Conservation (phyloP, 2,888 invertebrate genomes). For the Exephanes ischioxanthus region DNA sequence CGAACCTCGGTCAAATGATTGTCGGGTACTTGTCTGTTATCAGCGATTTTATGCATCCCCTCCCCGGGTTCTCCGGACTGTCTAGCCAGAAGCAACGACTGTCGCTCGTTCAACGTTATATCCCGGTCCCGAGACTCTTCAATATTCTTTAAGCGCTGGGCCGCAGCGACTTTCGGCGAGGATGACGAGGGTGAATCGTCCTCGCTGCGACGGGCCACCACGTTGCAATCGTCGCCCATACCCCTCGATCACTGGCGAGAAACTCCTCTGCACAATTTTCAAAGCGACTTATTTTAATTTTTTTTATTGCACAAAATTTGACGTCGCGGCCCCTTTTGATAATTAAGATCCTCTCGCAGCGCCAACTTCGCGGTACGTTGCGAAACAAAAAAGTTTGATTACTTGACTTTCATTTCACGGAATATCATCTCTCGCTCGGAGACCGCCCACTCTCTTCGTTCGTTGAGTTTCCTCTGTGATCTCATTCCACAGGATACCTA, state of each 20-base stretch:
- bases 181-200: slow-evolving; percentile 55
- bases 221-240: slow-evolving; percentile 72
- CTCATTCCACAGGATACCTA: not conserved
- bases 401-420: slow-evolving; percentile 25
- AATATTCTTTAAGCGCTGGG: slow-evolving; percentile 47
- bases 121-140: slow-evolving; percentile 43
- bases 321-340: slow-evolving; percentile 43
- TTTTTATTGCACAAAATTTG: slow-evolving; percentile 46
- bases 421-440: slow-evolving; percentile 6
- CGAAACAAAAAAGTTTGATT: slow-evolving; percentile 40
- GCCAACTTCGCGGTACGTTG: slow-evolving; percentile 55
- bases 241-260: slow-evolving; percentile 52
- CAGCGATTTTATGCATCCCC: slow-evolving; percentile 46
- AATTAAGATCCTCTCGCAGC: slow-evolving; percentile 30
- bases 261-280: slow-evolving; percentile 24
- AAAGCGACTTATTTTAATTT: slow-evolving; percentile 26
- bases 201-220: slow-evolving; percentile 66
- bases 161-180: slow-evolving; percentile 45
- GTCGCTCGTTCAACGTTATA: slow-evolving; percentile 34
- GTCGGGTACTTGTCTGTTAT: slow-evolving; percentile 34
- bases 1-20: slow-evolving; percentile 58
- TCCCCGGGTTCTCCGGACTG: slow-evolving; percentile 65
- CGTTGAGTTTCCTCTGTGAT: not conserved
- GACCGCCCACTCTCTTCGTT: not conserved
- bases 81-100: slow-evolving; percentile 40